Evolutionary conservation across 2,888 invertebrate species (phyloP).

Genomic region (Phorcus lineatus): DNA sequence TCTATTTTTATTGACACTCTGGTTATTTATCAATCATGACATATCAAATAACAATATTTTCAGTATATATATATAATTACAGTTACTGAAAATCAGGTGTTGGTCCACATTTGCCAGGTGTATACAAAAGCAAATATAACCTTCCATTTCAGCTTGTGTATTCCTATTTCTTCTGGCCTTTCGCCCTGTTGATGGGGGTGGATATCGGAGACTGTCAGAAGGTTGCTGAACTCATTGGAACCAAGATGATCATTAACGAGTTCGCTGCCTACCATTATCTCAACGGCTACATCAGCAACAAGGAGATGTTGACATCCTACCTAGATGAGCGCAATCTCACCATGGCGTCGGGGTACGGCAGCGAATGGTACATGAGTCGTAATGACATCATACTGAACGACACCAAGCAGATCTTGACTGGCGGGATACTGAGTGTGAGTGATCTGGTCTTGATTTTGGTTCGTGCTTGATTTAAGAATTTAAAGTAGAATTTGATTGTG

Average conservation of each 20-base stretch:
- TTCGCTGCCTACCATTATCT: constrained; percentile 91
- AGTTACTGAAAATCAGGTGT: no score
- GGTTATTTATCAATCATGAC: no score
- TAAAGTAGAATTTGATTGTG: no score
- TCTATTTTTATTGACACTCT: no score
- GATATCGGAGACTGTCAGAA: constrained; percentile 81
- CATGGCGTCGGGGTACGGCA: not conserved
- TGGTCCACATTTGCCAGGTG: no score
- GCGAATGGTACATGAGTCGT: constrained; percentile 6
- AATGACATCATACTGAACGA: constrained; percentile 41
- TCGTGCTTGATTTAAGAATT: not conserved
- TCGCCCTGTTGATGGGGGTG: constrained; percentile 90
- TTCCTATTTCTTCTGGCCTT: constrained; percentile 92
- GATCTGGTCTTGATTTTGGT: no score
- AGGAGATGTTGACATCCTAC: constrained; percentile 24
- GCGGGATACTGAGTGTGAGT: constrained; percentile 49
- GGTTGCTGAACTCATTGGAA: constrained; percentile 89
- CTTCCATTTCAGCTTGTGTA: constrained; percentile 78
- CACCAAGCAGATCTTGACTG: constrained; percentile 33
- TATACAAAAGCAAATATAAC: no score
- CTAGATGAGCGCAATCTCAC: constrained; percentile 18
- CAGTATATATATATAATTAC: no score
- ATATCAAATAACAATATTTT: no score
- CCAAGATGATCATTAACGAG: constrained; percentile 94
- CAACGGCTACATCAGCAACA: constrained; percentile 55